Conservation (phyloP, 2,888 invertebrate species). For the Euclidia mi region DNA sequence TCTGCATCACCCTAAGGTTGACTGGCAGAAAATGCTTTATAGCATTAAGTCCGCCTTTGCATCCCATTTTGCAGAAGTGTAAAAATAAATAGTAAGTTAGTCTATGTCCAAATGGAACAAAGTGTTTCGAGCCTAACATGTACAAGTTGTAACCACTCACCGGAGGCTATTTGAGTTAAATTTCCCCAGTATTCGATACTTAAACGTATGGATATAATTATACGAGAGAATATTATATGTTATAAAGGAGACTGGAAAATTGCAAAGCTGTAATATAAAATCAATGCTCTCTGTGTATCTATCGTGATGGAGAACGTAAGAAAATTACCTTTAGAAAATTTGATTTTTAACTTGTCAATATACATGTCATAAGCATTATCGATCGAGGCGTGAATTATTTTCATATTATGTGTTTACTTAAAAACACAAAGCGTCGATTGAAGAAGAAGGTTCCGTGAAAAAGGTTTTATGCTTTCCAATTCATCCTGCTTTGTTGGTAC, state of each 20-base stretch:
- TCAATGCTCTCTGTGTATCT: conserved; percentile 42
- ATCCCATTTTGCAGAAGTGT: no score
- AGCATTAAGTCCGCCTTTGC: no score
- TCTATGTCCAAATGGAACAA: background rate
- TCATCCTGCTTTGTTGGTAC: no score
- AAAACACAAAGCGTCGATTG: no score
- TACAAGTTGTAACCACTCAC: conserved; percentile 21
- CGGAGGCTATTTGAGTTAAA: conserved; percentile 18
- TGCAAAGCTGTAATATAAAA: conserved; percentile 46
- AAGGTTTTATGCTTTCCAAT: no score
- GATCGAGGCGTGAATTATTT: conserved; percentile 37
- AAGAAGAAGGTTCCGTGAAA: no score
- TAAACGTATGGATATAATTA: conserved; percentile 31
- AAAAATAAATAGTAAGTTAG: no score
- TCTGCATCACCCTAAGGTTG: no score
- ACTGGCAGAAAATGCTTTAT: no score
- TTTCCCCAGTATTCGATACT: conserved; percentile 30
- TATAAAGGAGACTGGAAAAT: conserved; percentile 34
- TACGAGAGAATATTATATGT: conserved; percentile 24
- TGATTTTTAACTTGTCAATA: conserved; percentile 51
- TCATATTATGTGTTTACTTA: no score
- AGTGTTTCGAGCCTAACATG: background rate
- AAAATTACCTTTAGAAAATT: conserved; percentile 52
- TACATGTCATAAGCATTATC: conserved; percentile 51
- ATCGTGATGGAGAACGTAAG: conserved; percentile 30